A percentile compares a stretch with the other conserved stretches of the same genome.
These are phyloP conservation scores for Chionomys nivalis DNA, from an alignment of 2,113 vertebrate genomes.

Conservation along the genomic window DNA sequence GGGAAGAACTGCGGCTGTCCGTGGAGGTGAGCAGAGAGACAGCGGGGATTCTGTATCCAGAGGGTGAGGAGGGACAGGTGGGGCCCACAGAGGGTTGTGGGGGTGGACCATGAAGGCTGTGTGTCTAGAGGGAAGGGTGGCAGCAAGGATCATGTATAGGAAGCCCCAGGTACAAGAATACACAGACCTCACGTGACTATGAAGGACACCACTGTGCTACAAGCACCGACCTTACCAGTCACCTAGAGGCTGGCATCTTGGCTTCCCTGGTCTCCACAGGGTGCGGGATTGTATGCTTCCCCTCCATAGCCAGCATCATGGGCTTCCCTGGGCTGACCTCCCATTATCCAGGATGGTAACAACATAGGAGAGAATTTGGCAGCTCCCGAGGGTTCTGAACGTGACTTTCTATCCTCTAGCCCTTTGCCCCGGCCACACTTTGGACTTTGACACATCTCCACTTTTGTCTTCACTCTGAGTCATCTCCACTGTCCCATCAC, in stretches of 20 bases:
- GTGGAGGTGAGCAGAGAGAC: slow-evolving; percentile 85
- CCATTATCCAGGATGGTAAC: not conserved
- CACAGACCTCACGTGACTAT: fast-evolving
- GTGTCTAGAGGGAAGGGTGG: not conserved
- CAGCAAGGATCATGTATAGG: not conserved
- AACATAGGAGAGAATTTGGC: not conserved
- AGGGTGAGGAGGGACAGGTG: not conserved
- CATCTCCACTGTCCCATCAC: not conserved
- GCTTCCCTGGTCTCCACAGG: not conserved
- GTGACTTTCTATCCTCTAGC: too few relatives aligned
- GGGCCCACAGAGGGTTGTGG: not conserved
- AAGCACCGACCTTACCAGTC: not conserved
- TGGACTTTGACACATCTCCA: not conserved
- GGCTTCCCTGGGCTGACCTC: not conserved
- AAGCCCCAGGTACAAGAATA: not conserved
- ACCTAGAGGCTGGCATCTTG: not conserved
- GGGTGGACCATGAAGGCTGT: not conserved
- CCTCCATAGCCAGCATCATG: not conserved
- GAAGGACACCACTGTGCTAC: not conserved
- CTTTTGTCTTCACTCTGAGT: not conserved
- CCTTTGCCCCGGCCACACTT: too few relatives aligned
- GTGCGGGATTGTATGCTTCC: not conserved
- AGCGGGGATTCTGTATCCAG: fast-evolving
- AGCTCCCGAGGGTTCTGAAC: not conserved
- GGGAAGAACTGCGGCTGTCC: slow-evolving; percentile 88